Evolutionary conservation across 2,888 invertebrate species (phyloP).

Genomic region (Eupithecia dodoneata): DNA sequence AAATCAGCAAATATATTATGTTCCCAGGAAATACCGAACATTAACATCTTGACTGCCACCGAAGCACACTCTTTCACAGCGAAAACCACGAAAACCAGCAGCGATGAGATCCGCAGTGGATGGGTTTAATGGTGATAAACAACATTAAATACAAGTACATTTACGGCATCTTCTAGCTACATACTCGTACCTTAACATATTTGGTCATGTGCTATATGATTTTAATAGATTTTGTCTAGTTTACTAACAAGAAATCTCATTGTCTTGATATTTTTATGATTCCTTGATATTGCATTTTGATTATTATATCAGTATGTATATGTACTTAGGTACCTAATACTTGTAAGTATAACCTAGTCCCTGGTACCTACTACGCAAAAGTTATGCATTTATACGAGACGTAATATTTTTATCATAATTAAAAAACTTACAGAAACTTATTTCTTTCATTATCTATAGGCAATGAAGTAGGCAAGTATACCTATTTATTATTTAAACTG

Average conservation of each 20-base stretch:
- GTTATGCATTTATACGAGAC: not conserved
- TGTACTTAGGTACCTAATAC: not conserved
- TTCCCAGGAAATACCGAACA: not conserved
- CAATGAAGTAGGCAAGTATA: not conserved
- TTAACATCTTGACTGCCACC: not conserved
- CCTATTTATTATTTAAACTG: not conserved
- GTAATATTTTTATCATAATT: slow-evolving; percentile 4
- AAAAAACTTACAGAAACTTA: not conserved
- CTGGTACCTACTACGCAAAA: not conserved
- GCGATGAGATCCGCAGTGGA: too few species aligned
- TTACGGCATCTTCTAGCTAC: not conserved
- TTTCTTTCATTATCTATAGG: not conserved
- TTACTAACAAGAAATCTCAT: not conserved
- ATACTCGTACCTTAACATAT: too few species aligned
- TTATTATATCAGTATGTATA: not conserved
- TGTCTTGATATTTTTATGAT: not conserved
- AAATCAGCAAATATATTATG: not conserved
- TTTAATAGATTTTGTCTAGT: not conserved
- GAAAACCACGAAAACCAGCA: not conserved
- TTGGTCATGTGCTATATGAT: not conserved
- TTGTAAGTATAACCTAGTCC: not conserved
- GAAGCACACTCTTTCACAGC: not conserved
- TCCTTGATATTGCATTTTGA: not conserved
- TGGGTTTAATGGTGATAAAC: too few species aligned
- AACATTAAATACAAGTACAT: too few species aligned